phyloP scores from a whole-genome alignment of 1,140 invertebrate species.

The Pachypsylla venusta region DNA sequence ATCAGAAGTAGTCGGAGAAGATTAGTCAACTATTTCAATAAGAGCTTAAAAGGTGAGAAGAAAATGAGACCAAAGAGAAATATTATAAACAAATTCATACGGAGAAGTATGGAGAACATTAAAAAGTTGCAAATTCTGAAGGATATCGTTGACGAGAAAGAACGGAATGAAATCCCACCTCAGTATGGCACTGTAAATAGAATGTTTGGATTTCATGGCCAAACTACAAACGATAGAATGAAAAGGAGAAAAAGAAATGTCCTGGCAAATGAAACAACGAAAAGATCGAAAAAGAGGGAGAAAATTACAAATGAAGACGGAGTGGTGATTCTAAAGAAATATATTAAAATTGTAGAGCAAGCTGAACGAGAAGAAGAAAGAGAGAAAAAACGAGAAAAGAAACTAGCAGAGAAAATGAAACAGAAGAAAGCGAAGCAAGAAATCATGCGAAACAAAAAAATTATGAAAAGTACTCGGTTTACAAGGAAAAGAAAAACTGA shows the following conservation, averaged over 20 bases:
- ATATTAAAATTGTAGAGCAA: not conserved
- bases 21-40: too few species aligned
- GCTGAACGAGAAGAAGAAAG: not conserved
- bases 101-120: too few species aligned
- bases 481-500: not conserved
- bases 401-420: not conserved
- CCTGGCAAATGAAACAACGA: not conserved
- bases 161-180: too few species aligned
- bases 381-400: not conserved
- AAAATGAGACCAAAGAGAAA: too few species aligned
- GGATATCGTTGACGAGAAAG: too few species aligned
- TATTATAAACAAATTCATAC: too few species aligned
- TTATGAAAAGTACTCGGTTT: not conserved
- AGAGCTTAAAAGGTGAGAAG: too few species aligned
- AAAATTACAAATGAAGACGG: conserved; percentile 6
- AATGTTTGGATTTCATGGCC: too few species aligned
- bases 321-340: not conserved
- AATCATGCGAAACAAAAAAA: not conserved
- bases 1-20: too few species aligned
- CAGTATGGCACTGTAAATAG: too few species aligned
- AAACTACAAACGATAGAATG: not conserved
- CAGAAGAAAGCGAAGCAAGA: not conserved
- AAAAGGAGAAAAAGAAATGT: not conserved
- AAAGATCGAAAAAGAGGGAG: not conserved
- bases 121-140: too few species aligned